Conservation (phyloP, 2,888 invertebrate genomes). For the Leucoptera coffeella region DNA sequence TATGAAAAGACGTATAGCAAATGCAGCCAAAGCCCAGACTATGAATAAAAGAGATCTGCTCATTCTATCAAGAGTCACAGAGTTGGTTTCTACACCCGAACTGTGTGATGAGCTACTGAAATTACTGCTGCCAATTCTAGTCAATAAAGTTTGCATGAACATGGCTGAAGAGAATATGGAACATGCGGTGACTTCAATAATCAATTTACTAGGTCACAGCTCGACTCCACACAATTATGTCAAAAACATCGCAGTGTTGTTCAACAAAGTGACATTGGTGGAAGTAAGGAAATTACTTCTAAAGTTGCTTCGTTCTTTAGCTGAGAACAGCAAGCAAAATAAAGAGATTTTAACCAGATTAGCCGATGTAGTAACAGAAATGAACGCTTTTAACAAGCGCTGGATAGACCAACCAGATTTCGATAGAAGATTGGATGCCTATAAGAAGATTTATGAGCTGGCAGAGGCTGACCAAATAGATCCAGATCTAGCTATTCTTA, state of each 20-base stretch:
- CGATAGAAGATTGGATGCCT: slow-evolving; percentile 71
- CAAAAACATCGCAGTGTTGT: slow-evolving; percentile 64
- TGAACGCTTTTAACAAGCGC: slow-evolving; percentile 83
- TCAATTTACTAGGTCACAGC: slow-evolving; percentile 68
- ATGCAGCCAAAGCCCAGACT: slow-evolving; percentile 48
- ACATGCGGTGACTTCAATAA: slow-evolving; percentile 65
- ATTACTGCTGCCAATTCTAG: slow-evolving; percentile 64
- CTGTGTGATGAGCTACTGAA: slow-evolving; percentile 65
- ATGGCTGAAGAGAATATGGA: slow-evolving; percentile 63
- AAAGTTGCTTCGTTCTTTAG: slow-evolving; percentile 55
- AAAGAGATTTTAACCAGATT: slow-evolving; percentile 41
- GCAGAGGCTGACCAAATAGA: slow-evolving; percentile 46
- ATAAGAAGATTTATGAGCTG: slow-evolving; percentile 58
- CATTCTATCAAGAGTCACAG: slow-evolving; percentile 71
- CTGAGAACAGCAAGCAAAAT: slow-evolving; percentile 26
- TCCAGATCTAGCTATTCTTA: slow-evolving; percentile 61
- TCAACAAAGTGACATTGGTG: slow-evolving; percentile 59
- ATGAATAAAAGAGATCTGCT: slow-evolving; percentile 65
- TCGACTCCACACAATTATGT: slow-evolving; percentile 60
- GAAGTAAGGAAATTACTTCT: slow-evolving; percentile 65
- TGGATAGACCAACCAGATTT: slow-evolving; percentile 96
- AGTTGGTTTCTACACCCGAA: slow-evolving; percentile 61
- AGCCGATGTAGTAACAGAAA: slow-evolving; percentile 52
- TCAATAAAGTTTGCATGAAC: slow-evolving; percentile 55
- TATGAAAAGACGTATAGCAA: slow-evolving; percentile 59